A percentile compares a stretch with the other conserved stretches of the same genome.
Conservation (phyloP, 2,888 invertebrate species). For the Strigamia transsilvanica region DNA sequence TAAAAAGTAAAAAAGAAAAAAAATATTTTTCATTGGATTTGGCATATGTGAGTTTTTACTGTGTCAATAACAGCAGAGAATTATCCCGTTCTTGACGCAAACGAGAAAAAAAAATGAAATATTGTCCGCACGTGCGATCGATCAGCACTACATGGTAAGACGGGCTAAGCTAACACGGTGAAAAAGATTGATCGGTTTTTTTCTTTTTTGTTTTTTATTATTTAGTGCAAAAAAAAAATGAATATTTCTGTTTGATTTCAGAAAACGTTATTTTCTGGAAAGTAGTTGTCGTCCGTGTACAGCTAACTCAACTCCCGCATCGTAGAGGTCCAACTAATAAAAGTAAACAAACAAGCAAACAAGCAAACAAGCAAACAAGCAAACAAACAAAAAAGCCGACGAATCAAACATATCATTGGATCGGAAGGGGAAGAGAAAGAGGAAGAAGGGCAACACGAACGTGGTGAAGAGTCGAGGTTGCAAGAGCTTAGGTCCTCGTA, state of each 20-base stretch:
- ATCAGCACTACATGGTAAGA: neutral
- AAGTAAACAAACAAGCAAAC: neutral
- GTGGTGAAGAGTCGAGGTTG: neutral
- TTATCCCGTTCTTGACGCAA: neutral
- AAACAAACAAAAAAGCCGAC: neutral
- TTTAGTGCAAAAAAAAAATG: too few species aligned
- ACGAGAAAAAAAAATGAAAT: slow-evolving; percentile 13
- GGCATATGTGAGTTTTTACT: too few species aligned
- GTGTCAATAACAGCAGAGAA: too few species aligned
- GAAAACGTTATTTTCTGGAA: slow-evolving; percentile 37
- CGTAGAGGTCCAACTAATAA: slow-evolving; percentile 3
- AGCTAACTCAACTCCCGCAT: slow-evolving; percentile 20
- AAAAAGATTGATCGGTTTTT: neutral
- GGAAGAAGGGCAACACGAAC: neutral
- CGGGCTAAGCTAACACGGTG: neutral
- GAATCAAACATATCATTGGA: slow-evolving; percentile 37
- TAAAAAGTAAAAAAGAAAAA: neutral
- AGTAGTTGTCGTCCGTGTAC: slow-evolving; percentile 21
- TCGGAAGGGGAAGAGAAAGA: neutral
- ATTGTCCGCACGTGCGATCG: slow-evolving; percentile 12
- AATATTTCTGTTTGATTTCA: neutral
- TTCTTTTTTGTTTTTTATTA: too few species aligned
- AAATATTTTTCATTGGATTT: too few species aligned
- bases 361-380: neutral
- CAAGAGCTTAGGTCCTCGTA: slow-evolving; percentile 20